Conservation (phyloP, 2,113 vertebrate species). For the Leucosticte australis region DNA sequence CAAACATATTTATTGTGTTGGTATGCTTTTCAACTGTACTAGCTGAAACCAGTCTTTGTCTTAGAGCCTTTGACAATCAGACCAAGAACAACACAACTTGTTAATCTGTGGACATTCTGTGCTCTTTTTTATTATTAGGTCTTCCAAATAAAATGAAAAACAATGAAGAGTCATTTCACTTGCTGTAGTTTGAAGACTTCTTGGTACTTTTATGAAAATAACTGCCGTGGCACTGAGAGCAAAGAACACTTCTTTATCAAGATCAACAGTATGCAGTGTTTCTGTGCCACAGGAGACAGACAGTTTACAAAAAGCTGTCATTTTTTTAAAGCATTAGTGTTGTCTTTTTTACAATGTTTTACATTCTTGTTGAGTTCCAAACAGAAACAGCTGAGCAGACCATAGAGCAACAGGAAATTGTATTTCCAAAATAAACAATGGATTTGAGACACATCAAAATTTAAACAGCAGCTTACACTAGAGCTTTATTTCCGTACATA, state of each 20-base stretch:
- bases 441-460: background rate
- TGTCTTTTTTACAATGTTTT: background rate
- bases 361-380: background rate
- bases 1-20: background rate
- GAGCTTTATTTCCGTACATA: background rate
- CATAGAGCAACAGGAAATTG: background rate
- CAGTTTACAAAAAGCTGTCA: background rate
- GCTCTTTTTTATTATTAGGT: background rate
- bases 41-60: background rate
- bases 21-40: background rate
- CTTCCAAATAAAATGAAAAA: background rate
- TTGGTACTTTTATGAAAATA: background rate
- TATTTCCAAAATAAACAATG: background rate
- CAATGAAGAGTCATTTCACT: background rate
- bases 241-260: background rate
- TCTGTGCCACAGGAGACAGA: accelerated
- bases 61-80: background rate
- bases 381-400: background rate
- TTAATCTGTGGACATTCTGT: background rate
- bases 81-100: background rate
- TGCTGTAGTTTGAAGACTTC: background rate
- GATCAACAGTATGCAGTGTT: background rate
- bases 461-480: background rate
- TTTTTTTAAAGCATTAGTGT: background rate
- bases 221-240: background rate